Percentiles rank a stretch among this genome's conserved stretches.
phyloP scores from a whole-genome alignment of 2,797 vertebrate species.

The Chanos chanos region DNA sequence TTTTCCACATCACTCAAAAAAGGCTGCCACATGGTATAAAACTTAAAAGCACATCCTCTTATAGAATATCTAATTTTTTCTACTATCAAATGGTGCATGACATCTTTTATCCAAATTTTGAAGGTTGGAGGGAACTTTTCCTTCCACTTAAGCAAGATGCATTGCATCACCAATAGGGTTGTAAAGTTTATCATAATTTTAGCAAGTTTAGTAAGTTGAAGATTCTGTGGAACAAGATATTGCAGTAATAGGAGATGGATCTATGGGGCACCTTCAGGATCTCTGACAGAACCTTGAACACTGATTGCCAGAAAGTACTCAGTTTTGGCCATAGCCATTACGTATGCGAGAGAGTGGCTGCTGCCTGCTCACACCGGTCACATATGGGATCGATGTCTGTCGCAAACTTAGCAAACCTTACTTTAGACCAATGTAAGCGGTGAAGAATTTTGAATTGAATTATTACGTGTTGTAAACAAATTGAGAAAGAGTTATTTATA shows the following conservation, averaged over 20 bases:
- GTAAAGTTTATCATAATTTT: neutral
- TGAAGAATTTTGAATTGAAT: constrained; percentile 17
- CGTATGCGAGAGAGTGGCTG: neutral
- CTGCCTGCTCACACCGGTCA: neutral
- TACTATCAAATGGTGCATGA: neutral
- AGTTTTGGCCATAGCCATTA: neutral
- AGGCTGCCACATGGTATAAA: neutral
- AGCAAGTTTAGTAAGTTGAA: neutral
- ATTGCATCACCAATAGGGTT: neutral
- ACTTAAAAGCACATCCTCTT: neutral
- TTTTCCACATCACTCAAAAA: constrained; percentile 9
- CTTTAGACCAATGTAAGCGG: neutral
- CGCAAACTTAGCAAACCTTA: constrained; percentile 11
- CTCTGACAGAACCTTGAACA: constrained; percentile 8
- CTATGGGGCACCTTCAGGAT: neutral
- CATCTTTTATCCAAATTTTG: neutral
- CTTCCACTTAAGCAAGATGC: constrained; percentile 11
- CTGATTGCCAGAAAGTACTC: neutral
- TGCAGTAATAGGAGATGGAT: neutral
- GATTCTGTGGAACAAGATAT: neutral
- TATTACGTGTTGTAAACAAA: neutral
- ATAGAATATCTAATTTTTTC: neutral
- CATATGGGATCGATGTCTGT: neutral
- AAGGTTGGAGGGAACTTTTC: neutral
- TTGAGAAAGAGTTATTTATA: constrained; percentile 7